Evolutionary conservation across 2,888 invertebrate genomes (phyloP).

Genomic region (Drosophila prolongata): DNA sequence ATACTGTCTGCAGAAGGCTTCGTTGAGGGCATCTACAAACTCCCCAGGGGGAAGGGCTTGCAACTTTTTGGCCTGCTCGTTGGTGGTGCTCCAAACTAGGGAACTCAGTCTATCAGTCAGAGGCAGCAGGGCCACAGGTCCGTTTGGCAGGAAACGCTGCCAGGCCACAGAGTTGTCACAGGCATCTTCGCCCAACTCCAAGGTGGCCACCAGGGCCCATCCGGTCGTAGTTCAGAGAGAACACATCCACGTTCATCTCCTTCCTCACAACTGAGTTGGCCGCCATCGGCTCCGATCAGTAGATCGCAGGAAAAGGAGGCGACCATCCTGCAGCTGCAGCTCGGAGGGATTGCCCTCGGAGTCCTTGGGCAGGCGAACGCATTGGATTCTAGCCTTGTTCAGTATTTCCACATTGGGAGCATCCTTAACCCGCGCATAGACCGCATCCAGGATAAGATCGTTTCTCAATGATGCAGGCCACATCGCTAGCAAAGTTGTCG

Average conservation of each 20-base stretch:
- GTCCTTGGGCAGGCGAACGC: constrained; percentile 86
- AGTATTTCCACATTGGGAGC: constrained; percentile 87
- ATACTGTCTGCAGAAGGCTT: constrained; percentile 87
- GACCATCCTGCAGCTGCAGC: constrained; percentile 88
- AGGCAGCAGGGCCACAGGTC: constrained; percentile 96
- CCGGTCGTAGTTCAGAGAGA: constrained; percentile 94
- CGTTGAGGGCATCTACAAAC: constrained; percentile 95
- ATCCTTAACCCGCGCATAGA: constrained; percentile 87
- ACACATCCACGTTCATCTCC: constrained; percentile 91
- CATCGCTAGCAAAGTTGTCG: constrained; percentile 88
- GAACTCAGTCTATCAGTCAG: constrained; percentile 91
- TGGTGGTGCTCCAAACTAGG: constrained; percentile 96
- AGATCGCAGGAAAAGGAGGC: constrained; percentile 88
- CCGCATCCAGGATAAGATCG: constrained; percentile 92
- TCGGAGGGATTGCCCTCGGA: constrained; percentile 80
- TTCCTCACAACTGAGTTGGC: constrained; percentile 93
- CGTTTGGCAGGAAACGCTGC: constrained; percentile 97
- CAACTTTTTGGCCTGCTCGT: constrained; percentile 90
- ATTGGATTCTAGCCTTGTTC: constrained; percentile 89
- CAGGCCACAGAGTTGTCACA: constrained; percentile 94
- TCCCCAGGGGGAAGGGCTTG: constrained; percentile 89
- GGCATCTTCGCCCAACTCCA: constrained; percentile 90
- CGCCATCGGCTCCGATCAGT: constrained; percentile 97
- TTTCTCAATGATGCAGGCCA: constrained; percentile 98
- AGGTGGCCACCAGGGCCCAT: constrained; percentile 96